Percentiles rank a stretch among this genome's conserved stretches.
These are phyloP conservation scores for Pipistrellus pygmaeus DNA, from an alignment of 2,797 vertebrate genomes.

Conservation along the genomic window DNA sequence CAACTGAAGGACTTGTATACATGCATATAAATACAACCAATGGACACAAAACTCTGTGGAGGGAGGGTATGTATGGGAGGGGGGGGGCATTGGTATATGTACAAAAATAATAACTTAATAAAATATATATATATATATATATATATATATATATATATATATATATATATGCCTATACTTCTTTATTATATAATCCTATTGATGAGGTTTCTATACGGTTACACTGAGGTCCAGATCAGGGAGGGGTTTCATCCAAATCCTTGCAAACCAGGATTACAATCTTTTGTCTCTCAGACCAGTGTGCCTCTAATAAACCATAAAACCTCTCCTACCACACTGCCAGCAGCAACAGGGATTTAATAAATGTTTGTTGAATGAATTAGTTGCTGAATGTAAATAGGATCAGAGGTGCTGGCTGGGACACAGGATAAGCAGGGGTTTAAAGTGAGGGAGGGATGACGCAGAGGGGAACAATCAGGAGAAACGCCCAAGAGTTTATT, in stretches of 20 bases:
- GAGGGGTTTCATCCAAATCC: background rate
- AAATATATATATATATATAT: too few relatives aligned
- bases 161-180: too few relatives aligned
- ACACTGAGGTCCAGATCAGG: background rate
- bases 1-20: too few relatives aligned
- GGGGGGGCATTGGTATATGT: too few relatives aligned
- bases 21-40: too few relatives aligned
- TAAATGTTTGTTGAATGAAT: slow-evolving; percentile 12
- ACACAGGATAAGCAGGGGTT: background rate
- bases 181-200: background rate
- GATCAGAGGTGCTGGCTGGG: background rate
- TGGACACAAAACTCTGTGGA: too few relatives aligned
- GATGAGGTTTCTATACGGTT: background rate
- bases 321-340: background rate
- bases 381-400: slow-evolving; percentile 40
- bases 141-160: too few relatives aligned
- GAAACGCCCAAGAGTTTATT: slow-evolving; percentile 10
- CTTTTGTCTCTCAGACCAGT: background rate
- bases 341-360: background rate
- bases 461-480: background rate
- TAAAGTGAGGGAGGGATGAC: background rate
- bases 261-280: background rate
- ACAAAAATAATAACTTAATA: too few relatives aligned
- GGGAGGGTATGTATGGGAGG: too few relatives aligned
- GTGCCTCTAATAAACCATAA: slow-evolving; percentile 17